Evolutionary conservation across 92 coral and sea anemone species (phyloP), one percentile per base, ranked within the genome.

Genomic region (Actinernus sp.): DNA sequence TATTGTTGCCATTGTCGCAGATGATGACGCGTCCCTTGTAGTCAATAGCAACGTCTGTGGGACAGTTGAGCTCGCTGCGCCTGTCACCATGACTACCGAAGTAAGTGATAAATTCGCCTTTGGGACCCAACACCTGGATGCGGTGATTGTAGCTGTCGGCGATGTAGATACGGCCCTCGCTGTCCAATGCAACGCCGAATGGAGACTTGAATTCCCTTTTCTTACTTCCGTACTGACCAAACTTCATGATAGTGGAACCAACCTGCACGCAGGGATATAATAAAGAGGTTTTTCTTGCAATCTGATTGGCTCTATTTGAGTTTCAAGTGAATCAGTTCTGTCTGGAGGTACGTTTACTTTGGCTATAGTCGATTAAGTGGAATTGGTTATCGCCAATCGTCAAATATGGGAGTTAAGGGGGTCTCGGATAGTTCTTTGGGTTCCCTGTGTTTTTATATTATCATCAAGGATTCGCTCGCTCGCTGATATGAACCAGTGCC

Each of bases 61-160:
- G 99, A 62, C 99, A 95, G 74, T 95, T 95, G 44, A 95, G 87
- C 64, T 95, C 99, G 48, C 99, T 87, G 55, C 89, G 91, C 12
- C 99, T 83, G 51, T 95, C 99, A 2, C 99, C 99, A 67, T 95
- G 99, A 16, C 92, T 85, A 26, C 99, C 99, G 63, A 95, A 91
- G 40, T 74, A 87, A 25, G 83, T 76, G 18, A 87, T 74, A 53
- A 68, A 95, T 54, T 95, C 99, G 23, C 99, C 98, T 23, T 88
- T 82, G 2, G 97, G 65, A 1, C 99, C 99, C 41, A 95, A 82
- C 37, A 87, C 65, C 67, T 95, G 99, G 24, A 95, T 73, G 32
- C 98, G 89, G 71, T 93, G 98, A 34, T 93, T 93, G 71, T 93
- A 93, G 83, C 98, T 93, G 31, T 93, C 98, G 31, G 98, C 98